Evolutionary conservation across 2,113 vertebrate species (phyloP).

Genomic region (Callipepla squamata): DNA sequence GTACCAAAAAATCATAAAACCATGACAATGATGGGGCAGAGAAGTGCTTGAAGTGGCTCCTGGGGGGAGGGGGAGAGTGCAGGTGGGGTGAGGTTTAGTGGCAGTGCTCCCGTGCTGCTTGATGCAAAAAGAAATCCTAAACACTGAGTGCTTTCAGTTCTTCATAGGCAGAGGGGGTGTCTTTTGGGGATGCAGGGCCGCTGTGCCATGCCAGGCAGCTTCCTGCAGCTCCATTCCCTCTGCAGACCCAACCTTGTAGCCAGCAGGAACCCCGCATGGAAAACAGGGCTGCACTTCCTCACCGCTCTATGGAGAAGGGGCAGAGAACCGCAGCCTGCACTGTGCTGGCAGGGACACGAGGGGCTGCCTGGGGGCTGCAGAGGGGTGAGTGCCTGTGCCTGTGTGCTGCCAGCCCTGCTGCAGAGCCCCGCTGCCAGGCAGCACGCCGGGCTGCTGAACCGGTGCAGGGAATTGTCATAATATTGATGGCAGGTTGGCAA

Average conservation of each 20-base stretch:
- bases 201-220: rapidly evolving
- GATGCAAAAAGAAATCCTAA: neutral
- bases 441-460: conserved; percentile 34
- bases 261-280: rapidly evolving
- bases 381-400: neutral
- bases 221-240: neutral
- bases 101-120: neutral
- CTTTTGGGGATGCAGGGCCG: neutral
- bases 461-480: conserved; percentile 65
- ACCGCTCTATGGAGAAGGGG: neutral
- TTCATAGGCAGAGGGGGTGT: neutral
- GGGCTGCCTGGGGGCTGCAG: neutral
- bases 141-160: neutral
- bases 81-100: neutral
- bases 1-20: no score
- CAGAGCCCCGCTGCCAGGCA: conserved; percentile 35
- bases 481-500: conserved; percentile 75
- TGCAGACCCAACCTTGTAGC: neutral
- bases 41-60: neutral
- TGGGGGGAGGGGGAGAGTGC: neutral
- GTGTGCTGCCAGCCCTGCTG: neutral
- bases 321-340: neutral
- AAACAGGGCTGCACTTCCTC: neutral
- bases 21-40: neutral
- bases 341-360: neutral